Base-by-base conservation (phyloP, 2,888 invertebrate genomes). In the Loripinus fragilis region DNA sequence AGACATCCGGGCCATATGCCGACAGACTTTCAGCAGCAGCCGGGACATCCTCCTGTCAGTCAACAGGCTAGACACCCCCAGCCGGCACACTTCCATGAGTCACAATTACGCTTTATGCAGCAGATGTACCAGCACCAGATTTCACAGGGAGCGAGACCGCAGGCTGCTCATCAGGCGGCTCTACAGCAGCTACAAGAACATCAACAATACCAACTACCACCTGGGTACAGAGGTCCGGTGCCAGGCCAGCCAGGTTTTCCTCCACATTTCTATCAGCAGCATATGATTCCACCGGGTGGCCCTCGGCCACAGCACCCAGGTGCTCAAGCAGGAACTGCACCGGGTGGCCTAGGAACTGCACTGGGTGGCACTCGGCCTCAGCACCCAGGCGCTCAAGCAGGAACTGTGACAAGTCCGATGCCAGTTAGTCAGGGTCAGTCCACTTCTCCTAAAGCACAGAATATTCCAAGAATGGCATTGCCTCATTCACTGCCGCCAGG, bases 191-290 rank as follows among this genome's bases (percentile, higher is more conserved):
- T 52, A 28, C 52, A 23, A 25, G 20, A 5, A 52, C 20, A n/a
- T 8, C 60, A 60, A 28, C 60, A 30, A 60, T 60, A 60, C 33
- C 60, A 25, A 10, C 17, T 17, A 10, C 60, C 60, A 17, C 60
- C 25, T 17, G 33, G 30, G 17, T 60, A 12, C 23, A 38, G 67
- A 41, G 42, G 45, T 42, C 67, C 67, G 17, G 20, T 28, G 28
- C 67, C 67, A 5, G 67, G 67, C 12, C 65, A 65, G 33, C 52
- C 60, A 28, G 71, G 71, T 55, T 55, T 71, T n/a, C 70, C 70
- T 17, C 73, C 48, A n/a, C 73, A 73, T 23, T 42, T 65, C 23
- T 41, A 45, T n/a, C 72, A 28, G 41, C 60, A 60, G 28, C 33
- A 60, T 60, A 12, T 20, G n/a, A 20, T 20, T 15, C 60, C 60